These are phyloP conservation scores for Chelonus formosanus DNA, from an alignment of 2,888 invertebrate species.

Conservation along the genomic window DNA sequence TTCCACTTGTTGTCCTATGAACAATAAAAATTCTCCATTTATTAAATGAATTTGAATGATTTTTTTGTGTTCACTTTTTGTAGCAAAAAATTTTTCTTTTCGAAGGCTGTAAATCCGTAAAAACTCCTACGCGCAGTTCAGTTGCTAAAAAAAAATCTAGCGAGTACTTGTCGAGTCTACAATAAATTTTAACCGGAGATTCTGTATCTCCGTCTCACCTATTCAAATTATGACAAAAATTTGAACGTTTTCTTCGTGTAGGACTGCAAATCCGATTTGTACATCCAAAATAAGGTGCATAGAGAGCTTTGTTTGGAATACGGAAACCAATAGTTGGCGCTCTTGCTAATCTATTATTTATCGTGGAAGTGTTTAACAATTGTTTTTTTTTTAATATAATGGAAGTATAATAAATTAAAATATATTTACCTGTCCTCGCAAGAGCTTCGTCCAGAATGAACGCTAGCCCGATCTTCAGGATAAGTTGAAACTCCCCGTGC, in stretches of 20 bases:
- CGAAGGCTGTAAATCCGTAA: background rate
- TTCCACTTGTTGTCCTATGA: constrained; percentile 64
- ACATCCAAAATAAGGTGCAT: constrained; percentile 57
- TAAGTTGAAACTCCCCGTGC: constrained; percentile 54
- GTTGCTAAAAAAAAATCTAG: background rate
- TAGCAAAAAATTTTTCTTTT: constrained; percentile 1
- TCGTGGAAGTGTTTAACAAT: constrained; percentile 51
- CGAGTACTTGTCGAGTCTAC: constrained; percentile 13
- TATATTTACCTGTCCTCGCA: constrained; percentile 74
- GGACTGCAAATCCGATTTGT: constrained; percentile 51
- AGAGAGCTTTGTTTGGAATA: constrained; percentile 58
- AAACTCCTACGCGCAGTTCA: no score
- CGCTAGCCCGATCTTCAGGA: constrained; percentile 77
- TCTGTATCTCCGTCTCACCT: constrained; percentile 53
- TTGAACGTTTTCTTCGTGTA: constrained; percentile 51
- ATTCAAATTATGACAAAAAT: constrained; percentile 52
- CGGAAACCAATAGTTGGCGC: constrained; percentile 58
- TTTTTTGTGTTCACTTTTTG: background rate
- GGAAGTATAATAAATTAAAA: background rate
- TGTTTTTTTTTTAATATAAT: constrained; percentile 8
- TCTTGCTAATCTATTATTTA: constrained; percentile 54
- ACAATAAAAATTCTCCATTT: constrained; percentile 25
- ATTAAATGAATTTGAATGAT: background rate
- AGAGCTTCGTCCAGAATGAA: constrained; percentile 85
- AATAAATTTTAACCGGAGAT: background rate